Conservation (phyloP, 2,888 invertebrate genomes). For the Meteorus colon region DNA sequence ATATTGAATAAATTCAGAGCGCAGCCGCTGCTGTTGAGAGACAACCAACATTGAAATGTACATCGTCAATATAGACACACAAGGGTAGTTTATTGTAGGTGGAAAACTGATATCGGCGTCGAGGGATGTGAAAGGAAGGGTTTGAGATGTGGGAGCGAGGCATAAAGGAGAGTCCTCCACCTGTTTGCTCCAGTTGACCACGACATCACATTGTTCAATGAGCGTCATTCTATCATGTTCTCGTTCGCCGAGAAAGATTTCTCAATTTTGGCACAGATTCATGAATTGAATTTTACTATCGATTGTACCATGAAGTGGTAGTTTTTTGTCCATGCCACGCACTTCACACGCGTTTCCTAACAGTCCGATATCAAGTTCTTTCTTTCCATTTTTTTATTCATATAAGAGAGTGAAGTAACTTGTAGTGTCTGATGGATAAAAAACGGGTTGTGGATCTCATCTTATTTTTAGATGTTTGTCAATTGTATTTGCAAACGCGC, state of each 20-base stretch:
- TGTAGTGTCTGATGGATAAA: constrained; percentile 45
- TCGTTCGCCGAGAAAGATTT: background rate
- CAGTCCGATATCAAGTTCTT: background rate
- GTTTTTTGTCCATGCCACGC: background rate
- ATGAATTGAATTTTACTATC: background rate
- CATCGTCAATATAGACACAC: constrained; percentile 41
- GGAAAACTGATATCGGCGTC: constrained; percentile 45
- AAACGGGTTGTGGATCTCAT: constrained; percentile 64
- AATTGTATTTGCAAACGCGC: constrained; percentile 60
- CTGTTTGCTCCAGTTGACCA: constrained; percentile 41
- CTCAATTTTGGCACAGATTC: background rate
- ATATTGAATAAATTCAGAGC: constrained; percentile 67
- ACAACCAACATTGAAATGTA: constrained; percentile 28
- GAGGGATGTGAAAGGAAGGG: constrained; percentile 10
- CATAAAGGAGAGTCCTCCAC: constrained; percentile 41
- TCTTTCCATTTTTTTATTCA: background rate
- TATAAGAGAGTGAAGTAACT: constrained; percentile 2
- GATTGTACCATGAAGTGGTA: background rate
- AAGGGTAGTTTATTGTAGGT: constrained; percentile 28
- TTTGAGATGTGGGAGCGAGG: constrained; percentile 19
- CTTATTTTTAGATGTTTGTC: constrained; percentile 67
- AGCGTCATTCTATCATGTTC: background rate
- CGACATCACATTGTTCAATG: constrained; percentile 19
- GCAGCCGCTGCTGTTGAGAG: constrained; percentile 59
- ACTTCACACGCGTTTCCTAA: background rate